Evolutionary conservation across 2,888 invertebrate genomes (phyloP), one percentile per base, ranked within the genome.

Genomic region (Tromatobia lineatoria): DNA sequence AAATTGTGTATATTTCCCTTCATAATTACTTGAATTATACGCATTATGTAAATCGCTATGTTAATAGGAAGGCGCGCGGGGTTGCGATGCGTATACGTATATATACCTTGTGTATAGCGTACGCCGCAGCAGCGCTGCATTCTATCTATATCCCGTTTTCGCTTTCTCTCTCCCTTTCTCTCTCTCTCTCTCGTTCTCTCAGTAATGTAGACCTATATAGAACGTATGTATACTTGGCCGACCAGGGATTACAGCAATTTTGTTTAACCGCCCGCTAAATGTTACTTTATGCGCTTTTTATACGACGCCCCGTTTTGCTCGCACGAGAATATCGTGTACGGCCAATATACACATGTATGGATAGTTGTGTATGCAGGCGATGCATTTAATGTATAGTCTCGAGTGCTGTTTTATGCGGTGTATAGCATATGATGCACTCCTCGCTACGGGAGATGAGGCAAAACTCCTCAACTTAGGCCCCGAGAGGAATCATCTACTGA

Each of bases 1-100:
- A 93, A 93, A 93, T 93, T 92, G 93, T 93, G 93, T 93, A 93
- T 92, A 93, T 93, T 93, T 92, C 91, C 91, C 91, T 91, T 91
- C 90, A 93, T 93, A 93, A 93, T 93, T 93, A 93, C 93, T 92
- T 91, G 93, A 93, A 93, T 93, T 93, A 93, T 93, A 91, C 91
- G 92, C 92, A 93, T 93, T 93, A 93, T 93, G 93, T 91, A 93
- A 93, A 93, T 93, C 89, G 90, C 80, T 92, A 92, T 93, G 93
- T 92, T 93, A 93, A 93, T 93, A 86, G 69, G 73, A 52, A 61
- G 61, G 61, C 66, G 74, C 80, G 75, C 75, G 64, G 71, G 66
- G 73, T 70, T 54, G 61, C 61, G 64, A 52, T 64, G 47, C 25
- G 13, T 66, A n/a, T 67, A 13, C 61, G n/a, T 50, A 15, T 69